Evolutionary conservation across 2,888 invertebrate species (phyloP).

Genomic region (Hirtodrosophila confusa): DNA sequence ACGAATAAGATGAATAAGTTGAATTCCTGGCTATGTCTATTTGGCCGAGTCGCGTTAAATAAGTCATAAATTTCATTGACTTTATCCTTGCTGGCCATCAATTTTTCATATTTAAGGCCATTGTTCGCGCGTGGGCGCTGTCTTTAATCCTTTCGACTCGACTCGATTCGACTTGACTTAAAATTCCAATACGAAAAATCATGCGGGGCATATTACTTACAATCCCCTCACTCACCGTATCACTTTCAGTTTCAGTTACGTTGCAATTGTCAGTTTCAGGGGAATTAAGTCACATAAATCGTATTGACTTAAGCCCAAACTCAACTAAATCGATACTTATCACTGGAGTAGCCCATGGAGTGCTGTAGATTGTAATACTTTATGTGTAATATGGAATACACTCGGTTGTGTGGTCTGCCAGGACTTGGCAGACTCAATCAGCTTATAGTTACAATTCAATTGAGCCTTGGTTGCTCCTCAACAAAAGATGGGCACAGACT

Average conservation of each 20-base stretch:
- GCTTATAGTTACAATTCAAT: constrained; percentile 27
- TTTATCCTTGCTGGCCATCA: constrained; percentile 73
- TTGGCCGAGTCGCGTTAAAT: constrained; percentile 45
- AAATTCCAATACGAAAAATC: constrained; percentile 32
- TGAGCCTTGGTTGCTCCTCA: constrained; percentile 2
- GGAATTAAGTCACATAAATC: constrained; percentile 72
- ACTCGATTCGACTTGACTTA: constrained; percentile 14
- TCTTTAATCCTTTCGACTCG: constrained; percentile 61
- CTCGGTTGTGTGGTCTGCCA: constrained; percentile 38
- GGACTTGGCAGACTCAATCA: constrained; percentile 1
- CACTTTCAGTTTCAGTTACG: constrained; percentile 17
- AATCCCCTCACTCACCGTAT: not conserved
- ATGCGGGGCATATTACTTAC: constrained; percentile 67
- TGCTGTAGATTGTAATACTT: constrained; percentile 23
- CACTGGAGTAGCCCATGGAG: constrained; percentile 26
- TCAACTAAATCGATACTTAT: constrained; percentile 56
- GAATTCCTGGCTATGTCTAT: not conserved
- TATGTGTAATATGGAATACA: constrained; percentile 4
- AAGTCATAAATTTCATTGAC: constrained; percentile 80
- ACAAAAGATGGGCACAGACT: not conserved
- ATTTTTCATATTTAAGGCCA: constrained; percentile 72
- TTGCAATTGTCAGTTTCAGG: constrained; percentile 58
- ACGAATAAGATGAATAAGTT: not conserved
- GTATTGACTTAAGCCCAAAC: constrained; percentile 43
- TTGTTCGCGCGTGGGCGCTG: constrained; percentile 57